phyloP scores from a whole-genome alignment of 1,140 invertebrate genomes.

The Macrocentrus cingulum region DNA sequence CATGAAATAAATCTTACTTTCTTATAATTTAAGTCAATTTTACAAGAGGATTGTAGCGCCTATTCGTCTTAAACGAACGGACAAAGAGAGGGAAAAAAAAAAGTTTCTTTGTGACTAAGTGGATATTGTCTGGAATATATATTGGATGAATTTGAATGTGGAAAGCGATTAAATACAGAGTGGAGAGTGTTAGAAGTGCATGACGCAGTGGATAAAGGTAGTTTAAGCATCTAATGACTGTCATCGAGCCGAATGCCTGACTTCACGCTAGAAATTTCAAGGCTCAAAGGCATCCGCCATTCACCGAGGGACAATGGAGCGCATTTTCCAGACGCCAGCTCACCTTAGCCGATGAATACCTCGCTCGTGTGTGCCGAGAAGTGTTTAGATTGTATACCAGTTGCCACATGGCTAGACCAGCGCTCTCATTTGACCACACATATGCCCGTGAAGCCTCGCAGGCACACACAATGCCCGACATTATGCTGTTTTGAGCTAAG shows the following conservation, averaged over 20 bases:
- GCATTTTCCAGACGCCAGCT: neutral
- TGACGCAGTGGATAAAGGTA: neutral
- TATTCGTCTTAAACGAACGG: no score
- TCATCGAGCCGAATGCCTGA: neutral
- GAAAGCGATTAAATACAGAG: no score
- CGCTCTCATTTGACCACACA: conserved; percentile 37
- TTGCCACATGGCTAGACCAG: conserved; percentile 37
- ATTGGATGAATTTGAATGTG: no score
- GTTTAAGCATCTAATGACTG: neutral
- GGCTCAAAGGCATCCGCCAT: neutral
- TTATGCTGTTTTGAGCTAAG: conserved; percentile 39
- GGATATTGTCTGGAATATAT: no score
- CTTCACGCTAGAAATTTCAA: neutral
- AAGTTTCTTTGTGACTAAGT: neutral
- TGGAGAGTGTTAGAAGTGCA: neutral
- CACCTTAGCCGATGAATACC: neutral
- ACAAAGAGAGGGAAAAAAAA: no score
- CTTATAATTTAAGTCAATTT: no score
- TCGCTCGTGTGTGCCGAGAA: no score
- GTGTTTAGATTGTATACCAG: no score
- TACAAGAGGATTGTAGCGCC: no score
- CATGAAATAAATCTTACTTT: no score
- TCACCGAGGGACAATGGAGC: neutral
- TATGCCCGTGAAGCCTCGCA: conserved; percentile 37
- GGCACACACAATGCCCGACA: conserved; percentile 42